Conservation (phyloP, 2,113 vertebrate species). For the Malurus alboscapulatus region DNA sequence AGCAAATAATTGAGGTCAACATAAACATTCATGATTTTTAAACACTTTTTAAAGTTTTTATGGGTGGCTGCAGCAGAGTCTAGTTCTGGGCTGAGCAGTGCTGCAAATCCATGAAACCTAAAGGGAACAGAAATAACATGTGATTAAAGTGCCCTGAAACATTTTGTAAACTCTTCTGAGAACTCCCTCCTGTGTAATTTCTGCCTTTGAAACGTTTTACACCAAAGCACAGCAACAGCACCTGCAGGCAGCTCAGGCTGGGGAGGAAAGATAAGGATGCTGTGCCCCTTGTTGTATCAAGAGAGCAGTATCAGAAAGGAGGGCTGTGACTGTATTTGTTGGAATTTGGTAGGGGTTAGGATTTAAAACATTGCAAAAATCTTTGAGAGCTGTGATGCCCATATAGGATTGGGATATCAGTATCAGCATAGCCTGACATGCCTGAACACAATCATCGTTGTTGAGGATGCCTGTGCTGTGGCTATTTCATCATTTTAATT, state of each 20-base stretch:
- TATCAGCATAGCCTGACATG: slow-evolving; percentile 3
- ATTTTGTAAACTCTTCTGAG: not conserved
- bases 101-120: not conserved
- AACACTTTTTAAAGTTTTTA: not conserved
- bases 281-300: not conserved
- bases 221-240: not conserved
- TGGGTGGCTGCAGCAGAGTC: not conserved
- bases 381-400: not conserved
- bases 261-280: not conserved
- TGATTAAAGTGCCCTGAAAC: not conserved
- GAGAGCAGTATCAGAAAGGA: not conserved
- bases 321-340: not conserved
- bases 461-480: not conserved
- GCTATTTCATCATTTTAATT: slow-evolving; percentile 35
- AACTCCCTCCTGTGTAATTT: not conserved
- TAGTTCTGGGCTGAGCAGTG: not conserved
- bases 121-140: not conserved
- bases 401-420: not conserved
- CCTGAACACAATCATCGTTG: not conserved
- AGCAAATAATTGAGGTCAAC: not conserved
- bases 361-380: not conserved
- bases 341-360: not conserved
- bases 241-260: not conserved
- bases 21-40: not conserved
- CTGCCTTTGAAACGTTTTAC: not conserved